phyloP scores from a whole-genome alignment of 2,797 vertebrate species.

The Spea hammondii region DNA sequence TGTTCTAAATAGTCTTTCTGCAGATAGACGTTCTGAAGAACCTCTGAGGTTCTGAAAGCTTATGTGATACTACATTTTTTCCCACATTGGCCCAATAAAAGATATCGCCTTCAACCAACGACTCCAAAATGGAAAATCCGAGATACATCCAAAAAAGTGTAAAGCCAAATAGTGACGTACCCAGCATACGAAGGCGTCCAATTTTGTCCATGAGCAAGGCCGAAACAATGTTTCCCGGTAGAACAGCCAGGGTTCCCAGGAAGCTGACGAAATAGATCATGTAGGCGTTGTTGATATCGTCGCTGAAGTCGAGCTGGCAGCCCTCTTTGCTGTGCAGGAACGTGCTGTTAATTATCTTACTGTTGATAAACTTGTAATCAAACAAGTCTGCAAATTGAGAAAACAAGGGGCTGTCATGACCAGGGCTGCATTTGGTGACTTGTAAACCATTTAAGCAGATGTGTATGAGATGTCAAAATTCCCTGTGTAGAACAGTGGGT shows the following conservation, averaged over 20 bases:
- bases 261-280: constrained; percentile 99
- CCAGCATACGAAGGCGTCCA: constrained; percentile 91
- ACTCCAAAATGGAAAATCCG: too few species aligned
- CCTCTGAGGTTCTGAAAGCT: too few species aligned
- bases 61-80: too few species aligned
- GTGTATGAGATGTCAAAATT: too few species aligned
- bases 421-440: background rate
- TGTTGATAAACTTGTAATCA: constrained; percentile 89
- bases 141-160: background rate
- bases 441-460: too few species aligned
- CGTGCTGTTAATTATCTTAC: constrained; percentile 87
- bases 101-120: too few species aligned
- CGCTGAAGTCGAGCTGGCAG: constrained; percentile 89
- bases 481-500: too few species aligned
- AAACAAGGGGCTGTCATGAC: background rate
- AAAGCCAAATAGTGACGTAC: constrained; percentile 63
- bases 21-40: too few species aligned
- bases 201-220: constrained; percentile 98
- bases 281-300: constrained; percentile 91
- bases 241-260: constrained; percentile 89
- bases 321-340: constrained; percentile 98
- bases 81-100: too few species aligned
- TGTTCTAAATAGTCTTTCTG: too few species aligned
- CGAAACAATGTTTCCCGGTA: constrained; percentile 94
- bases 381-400: constrained; percentile 79